These are phyloP conservation scores for Stenodema calcarata DNA, from an alignment of 2,888 invertebrate genomes.

Conservation along the genomic window DNA sequence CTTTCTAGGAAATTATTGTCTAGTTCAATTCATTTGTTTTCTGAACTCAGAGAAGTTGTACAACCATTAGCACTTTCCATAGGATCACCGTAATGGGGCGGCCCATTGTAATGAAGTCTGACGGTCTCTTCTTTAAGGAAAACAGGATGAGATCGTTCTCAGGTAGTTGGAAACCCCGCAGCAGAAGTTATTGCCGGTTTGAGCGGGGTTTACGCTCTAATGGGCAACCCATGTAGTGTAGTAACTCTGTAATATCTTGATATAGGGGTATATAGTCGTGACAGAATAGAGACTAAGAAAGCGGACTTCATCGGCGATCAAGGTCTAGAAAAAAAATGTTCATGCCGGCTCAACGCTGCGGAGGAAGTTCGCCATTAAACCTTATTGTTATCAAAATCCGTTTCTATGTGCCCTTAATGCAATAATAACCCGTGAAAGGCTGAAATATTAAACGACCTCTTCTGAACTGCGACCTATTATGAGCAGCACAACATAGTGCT, in stretches of 20 bases:
- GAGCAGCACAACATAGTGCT: no score
- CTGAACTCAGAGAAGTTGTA: neutral
- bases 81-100: conserved; percentile 17
- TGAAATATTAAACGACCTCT: no score
- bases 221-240: conserved; percentile 36
- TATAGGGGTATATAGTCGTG: conserved; percentile 7
- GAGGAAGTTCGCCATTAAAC: neutral
- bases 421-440: no score
- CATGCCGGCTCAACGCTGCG: neutral
- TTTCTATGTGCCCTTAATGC: no score
- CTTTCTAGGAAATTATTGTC: no score
- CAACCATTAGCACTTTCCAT: neutral
- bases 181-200: conserved; percentile 36
- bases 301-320: conserved; percentile 6
- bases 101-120: conserved; percentile 9
- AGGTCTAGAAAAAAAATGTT: neutral
- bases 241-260: conserved; percentile 45
- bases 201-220: conserved; percentile 21
- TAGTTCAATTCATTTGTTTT: neutral
- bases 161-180: conserved; percentile 24
- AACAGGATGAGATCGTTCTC: conserved; percentile 37
- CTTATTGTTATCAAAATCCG: neutral
- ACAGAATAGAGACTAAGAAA: conserved; percentile 29
- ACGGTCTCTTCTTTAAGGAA: neutral
- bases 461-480: no score